Evolutionary conservation across 2,888 invertebrate species (phyloP), one percentile per base, ranked within the genome.

Genomic region (Caenorhabditis drosophilae): DNA sequence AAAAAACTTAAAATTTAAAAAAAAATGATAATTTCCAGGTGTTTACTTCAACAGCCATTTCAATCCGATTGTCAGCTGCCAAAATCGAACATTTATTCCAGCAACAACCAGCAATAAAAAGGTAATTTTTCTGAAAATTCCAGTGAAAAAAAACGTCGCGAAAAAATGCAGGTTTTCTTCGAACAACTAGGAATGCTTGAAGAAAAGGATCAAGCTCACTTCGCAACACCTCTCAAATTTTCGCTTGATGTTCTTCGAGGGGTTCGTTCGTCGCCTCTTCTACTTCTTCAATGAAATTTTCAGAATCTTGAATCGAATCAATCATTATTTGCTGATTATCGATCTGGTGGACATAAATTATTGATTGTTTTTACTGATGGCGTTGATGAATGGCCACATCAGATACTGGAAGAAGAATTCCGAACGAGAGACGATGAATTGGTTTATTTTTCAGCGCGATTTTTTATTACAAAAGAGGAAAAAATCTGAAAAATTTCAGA

Each of bases 321-420:
- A 1, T 66, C 71, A 1, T 45, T 72, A 7, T 75, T 75, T 47
- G 52, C 68, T 2, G 63, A 72, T 52, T 61, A 61, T 18, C 61
- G 75, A n/a, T 72, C 87, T 2, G 84, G 85, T 47, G 87, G 88
- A 68, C 87, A 87, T 80, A 84, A 85, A 64, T 83, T 87, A 46
- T 85, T 88, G 38, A 85, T 88, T 84, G 77, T 88, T 45, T 84
- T 88, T 70, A 88, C 87, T 20, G 88, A 88, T 77, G 87, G 88
- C 2, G 86, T 87, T 15, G 86, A 87, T 16, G 87, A 87, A 62
- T 85, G 85, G 79, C 86, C 87, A 0, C 84, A 85, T 53, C 85
- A 85, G 2, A 84, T 86, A 23, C 80, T 87, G 12, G 78, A 85
- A 41, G 81, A 85, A 60, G 84, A 75, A 26, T 68, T 78, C 36